Evolutionary conservation across 2,113 vertebrate genomes (phyloP).

Genomic region (Emberiza fucata): DNA sequence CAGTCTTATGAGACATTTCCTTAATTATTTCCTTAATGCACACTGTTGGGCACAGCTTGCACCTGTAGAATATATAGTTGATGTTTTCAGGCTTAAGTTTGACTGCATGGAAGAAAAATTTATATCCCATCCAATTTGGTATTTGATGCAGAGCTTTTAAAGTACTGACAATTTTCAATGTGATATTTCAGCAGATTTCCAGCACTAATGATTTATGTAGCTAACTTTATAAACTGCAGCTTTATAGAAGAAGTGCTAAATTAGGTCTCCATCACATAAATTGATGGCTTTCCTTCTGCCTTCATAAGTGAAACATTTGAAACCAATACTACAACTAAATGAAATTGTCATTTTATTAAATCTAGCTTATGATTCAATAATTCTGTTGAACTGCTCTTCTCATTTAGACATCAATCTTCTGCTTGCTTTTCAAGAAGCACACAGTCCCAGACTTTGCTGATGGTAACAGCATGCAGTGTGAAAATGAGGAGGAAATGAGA

Average conservation of each 20-base stretch:
- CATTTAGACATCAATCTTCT: background rate
- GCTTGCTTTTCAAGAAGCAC: background rate
- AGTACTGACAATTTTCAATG: background rate
- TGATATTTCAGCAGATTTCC: conserved; percentile 11
- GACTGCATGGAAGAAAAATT: background rate
- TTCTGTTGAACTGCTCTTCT: background rate
- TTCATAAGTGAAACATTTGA: conserved; percentile 17
- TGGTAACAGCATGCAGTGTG: background rate
- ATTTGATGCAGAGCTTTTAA: background rate
- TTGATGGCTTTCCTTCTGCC: background rate
- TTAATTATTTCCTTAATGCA: conserved; percentile 44
- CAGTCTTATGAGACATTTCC: background rate
- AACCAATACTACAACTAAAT: conserved; percentile 10
- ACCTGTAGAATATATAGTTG: background rate
- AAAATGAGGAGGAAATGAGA: background rate
- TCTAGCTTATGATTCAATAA: conserved; percentile 6
- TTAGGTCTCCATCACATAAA: background rate
- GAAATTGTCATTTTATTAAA: conserved; percentile 27
- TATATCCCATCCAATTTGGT: background rate
- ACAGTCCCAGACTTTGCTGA: background rate
- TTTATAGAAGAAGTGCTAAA: conserved; percentile 4
- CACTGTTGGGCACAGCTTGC: background rate
- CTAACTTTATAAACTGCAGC: background rate
- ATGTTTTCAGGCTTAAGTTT: background rate
- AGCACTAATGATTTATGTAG: background rate